Evolutionary conservation across 2,888 invertebrate species (phyloP).

Genomic region (Drosophila prolongata): DNA sequence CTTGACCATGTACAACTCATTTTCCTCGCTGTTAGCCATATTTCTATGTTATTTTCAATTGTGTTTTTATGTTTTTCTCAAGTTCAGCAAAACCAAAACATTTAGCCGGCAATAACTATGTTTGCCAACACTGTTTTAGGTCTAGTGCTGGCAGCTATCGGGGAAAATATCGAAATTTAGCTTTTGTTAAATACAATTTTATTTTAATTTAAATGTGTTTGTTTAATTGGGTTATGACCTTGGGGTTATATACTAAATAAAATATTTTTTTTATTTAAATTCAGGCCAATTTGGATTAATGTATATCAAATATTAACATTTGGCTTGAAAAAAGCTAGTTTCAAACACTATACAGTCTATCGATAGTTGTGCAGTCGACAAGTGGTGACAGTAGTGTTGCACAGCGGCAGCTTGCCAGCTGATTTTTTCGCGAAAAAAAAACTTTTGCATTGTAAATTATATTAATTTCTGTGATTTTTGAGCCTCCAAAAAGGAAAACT

Average conservation of each 20-base stretch:
- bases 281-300: too few relatives aligned
- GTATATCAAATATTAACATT: too few relatives aligned
- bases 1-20: constrained; percentile 93
- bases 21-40: constrained; percentile 76
- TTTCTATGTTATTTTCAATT: fast-evolving
- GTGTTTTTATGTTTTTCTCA: neutral
- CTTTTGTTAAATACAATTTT: neutral
- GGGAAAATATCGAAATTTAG: neutral
- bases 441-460: neutral
- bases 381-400: constrained; percentile 3
- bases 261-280: neutral
- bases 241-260: too few relatives aligned
- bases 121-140: neutral
- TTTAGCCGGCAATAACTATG: constrained; percentile 1
- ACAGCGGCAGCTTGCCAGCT: constrained; percentile 1
- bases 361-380: neutral
- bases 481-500: neutral
- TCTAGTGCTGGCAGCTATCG: neutral
- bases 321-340: neutral
- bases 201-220: neutral
- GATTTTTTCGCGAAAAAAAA: constrained; percentile 1
- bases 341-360: too few relatives aligned
- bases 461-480: constrained; percentile 2
- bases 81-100: constrained; percentile 5
- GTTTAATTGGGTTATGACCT: too few relatives aligned